Conservation (phyloP, 23 tunicate species). For the Trididemnum clinides region DNA sequence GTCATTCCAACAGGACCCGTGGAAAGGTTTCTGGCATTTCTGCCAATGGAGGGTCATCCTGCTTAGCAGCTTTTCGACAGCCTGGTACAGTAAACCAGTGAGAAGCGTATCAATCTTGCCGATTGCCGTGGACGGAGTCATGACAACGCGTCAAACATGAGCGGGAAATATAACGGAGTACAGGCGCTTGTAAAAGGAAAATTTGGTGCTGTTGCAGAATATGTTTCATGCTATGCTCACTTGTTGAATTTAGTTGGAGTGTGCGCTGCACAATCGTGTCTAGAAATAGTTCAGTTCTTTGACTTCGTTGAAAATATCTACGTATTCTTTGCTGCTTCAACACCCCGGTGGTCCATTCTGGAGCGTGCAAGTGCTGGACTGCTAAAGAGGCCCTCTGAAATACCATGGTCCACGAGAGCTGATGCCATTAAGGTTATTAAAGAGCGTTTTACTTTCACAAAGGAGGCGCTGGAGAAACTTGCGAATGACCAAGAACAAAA, state of each 20-base stretch:
- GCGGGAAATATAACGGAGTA: constrained; percentile 16
- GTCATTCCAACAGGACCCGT: no score
- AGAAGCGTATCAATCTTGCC: no score
- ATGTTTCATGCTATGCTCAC: constrained; percentile 34
- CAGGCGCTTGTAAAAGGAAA: constrained; percentile 23
- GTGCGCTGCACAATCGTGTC: constrained; percentile 29
- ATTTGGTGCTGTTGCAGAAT: constrained; percentile 20
- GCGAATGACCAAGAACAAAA: constrained; percentile 32
- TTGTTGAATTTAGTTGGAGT: no score
- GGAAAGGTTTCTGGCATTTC: no score
- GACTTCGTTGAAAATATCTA: constrained; percentile 24
- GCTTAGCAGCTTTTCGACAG: no score
- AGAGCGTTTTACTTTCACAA: not conserved
- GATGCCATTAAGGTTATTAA: constrained; percentile 31
- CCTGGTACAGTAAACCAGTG: not conserved
- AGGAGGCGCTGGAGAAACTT: not conserved
- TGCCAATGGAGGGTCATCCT: not conserved
- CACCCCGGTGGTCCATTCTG: constrained; percentile 32
- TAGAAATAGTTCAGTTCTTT: constrained; percentile 18
- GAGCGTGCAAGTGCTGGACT: constrained; percentile 21
- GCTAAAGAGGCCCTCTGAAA: constrained; percentile 30
- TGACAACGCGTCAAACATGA: no score
- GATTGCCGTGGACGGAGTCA: no score
- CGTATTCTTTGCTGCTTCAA: constrained; percentile 16
- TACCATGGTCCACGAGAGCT: constrained; percentile 7